These are phyloP conservation scores for Eidolon dupreanum DNA, from an alignment of 2,797 vertebrate species.

Conservation along the genomic window DNA sequence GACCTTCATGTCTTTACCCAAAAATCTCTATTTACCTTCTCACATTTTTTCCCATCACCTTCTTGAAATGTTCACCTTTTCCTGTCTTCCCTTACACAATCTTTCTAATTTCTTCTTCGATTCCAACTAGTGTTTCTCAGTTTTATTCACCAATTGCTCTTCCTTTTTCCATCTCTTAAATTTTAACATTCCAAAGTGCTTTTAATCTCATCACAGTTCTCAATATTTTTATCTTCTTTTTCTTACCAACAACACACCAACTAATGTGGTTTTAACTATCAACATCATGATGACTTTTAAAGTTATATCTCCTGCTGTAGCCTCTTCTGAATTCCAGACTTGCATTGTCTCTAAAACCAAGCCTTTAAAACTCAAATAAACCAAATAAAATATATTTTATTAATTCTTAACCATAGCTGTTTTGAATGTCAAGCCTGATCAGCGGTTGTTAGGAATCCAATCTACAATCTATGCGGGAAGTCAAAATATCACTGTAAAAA, in stretches of 20 bases:
- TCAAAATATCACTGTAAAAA: slow-evolving; percentile 27
- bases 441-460: background rate
- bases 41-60: background rate
- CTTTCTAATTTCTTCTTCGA: background rate
- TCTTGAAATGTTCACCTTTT: background rate
- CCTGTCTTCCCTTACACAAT: background rate
- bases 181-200: background rate
- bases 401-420: background rate
- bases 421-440: background rate
- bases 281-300: background rate
- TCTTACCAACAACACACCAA: background rate
- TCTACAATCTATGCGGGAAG: background rate
- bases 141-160: background rate
- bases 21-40: background rate
- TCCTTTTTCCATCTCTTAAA: background rate
- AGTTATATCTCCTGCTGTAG: background rate
- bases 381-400: background rate
- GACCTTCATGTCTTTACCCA: background rate
- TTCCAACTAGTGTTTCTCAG: background rate
- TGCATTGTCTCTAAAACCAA: background rate
- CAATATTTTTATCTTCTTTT: background rate
- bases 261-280: background rate
- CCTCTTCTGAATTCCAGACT: background rate
- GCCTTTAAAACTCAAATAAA: background rate
- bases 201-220: background rate